Percentiles rank a stretch among this genome's conserved stretches.
Evolutionary conservation across 2,797 vertebrate species (phyloP).

Genomic region (Megalops cyprinoides): DNA sequence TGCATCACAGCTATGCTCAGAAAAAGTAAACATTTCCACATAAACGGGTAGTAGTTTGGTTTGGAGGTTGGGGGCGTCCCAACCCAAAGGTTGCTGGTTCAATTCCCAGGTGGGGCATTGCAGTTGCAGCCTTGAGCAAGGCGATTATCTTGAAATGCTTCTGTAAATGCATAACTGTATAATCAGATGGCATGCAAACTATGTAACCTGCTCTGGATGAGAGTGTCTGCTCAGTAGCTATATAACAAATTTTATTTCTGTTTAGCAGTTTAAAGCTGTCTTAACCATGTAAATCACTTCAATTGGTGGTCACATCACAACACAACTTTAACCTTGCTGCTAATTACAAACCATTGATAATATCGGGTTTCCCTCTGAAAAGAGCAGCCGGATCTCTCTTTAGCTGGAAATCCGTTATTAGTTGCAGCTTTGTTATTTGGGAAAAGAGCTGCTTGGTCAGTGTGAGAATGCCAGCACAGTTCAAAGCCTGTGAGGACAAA

Average conservation of each 20-base stretch:
- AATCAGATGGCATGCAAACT: background rate
- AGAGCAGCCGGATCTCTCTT: constrained; percentile 65
- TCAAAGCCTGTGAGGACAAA: background rate
- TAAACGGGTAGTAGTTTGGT: too few relatives aligned
- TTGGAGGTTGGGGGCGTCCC: too few relatives aligned
- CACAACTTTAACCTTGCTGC: constrained; percentile 25
- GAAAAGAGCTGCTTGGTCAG: background rate
- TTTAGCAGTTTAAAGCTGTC: background rate
- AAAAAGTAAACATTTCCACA: too few relatives aligned
- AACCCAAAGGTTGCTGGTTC: too few relatives aligned
- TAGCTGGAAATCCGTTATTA: constrained; percentile 68
- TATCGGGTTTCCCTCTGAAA: constrained; percentile 53
- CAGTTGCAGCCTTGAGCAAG: too few relatives aligned
- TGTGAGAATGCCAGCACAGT: background rate
- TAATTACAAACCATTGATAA: constrained; percentile 71
- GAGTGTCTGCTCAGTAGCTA: too few relatives aligned
- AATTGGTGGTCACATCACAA: background rate
- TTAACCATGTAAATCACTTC: background rate
- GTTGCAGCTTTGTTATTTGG: constrained; percentile 42
- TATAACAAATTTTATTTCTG: too few relatives aligned
- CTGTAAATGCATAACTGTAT: too few relatives aligned
- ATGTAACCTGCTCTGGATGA: background rate
- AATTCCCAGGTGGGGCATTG: too few relatives aligned
- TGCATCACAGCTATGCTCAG: too few relatives aligned
- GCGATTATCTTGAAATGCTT: background rate